A percentile compares a stretch with the other conserved stretches of the same genome.
Conservation (phyloP, 2,113 vertebrate species). For the Edolisoma coerulescens region DNA sequence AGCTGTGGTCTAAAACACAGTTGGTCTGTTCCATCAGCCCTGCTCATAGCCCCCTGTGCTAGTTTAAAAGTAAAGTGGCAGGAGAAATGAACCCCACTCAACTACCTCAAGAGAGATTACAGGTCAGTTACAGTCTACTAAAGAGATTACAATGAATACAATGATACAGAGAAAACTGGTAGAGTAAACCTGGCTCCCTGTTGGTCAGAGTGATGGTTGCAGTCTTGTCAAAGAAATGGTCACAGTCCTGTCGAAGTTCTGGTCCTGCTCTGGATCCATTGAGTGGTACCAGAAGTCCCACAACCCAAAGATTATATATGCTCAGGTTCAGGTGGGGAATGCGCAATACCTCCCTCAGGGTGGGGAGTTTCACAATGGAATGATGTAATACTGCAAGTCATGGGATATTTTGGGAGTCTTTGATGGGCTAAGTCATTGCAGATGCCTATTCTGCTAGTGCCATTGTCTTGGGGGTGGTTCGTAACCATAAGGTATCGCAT, state of each 20-base stretch:
- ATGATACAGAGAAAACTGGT: neutral
- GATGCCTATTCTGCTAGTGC: too few species aligned
- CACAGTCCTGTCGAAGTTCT: too few species aligned
- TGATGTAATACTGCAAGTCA: neutral
- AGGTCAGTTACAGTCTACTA: neutral
- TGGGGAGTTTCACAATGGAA: neutral
- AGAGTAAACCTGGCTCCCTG: neutral
- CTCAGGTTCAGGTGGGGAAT: neutral
- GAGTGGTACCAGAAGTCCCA: too few species aligned
- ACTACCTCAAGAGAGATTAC: neutral
- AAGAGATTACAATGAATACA: neutral
- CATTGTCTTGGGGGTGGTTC: too few species aligned
- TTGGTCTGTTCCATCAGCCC: neutral
- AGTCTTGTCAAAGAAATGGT: neutral
- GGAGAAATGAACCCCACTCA: neutral
- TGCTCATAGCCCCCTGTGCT: neutral
- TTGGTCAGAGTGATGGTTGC: neutral
- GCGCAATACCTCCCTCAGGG: neutral
- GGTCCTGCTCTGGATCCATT: too few species aligned
- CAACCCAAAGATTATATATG: too few species aligned
- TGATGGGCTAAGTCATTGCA: neutral
- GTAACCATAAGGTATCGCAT: too few species aligned
- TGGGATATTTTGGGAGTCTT: neutral
- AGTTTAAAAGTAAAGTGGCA: neutral
- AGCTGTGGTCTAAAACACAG: slow-evolving; percentile 25